Evolutionary conservation across 2,113 vertebrate species (phyloP), one percentile per base, ranked within the genome.

Genomic region (Tamias sibiricus): DNA sequence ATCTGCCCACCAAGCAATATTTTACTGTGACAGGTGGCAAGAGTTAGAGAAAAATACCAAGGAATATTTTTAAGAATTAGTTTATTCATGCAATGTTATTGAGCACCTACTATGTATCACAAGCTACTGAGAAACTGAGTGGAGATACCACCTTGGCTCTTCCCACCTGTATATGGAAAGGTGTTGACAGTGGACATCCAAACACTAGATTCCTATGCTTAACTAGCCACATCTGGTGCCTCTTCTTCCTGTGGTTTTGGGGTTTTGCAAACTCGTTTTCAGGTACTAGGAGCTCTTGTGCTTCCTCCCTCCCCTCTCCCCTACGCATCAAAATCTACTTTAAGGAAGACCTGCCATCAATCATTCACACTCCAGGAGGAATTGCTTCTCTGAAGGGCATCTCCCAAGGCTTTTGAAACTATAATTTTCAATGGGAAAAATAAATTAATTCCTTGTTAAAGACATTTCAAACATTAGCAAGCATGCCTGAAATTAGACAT

Each of bases 331-430:
- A 88, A 85, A 93, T 90, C 77, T 59, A 57, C 72, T 84, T 93
- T 82, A 69, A 87, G 44, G 54, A 95, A 91, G 47, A 20, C 44
- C 35, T 35, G 28, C 40, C 17, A 35, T 64, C 66, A 87, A 71
- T 75, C 32, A 62, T 57, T 66, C n/a, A 64, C 16, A 84, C 13
- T 42, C 94, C 24, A 81, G 40, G 26, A 64, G 35, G 47, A 86
- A 92, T 72, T 82, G 93, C 81, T 72, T 85, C 11, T 87, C 57
- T 76, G 75, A 77, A 83, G 32, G 62, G 3, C 19, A 71, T 69
- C 52, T 68, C 42, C 30, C 62, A 81, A 69, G 35, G 26, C 35
- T 97, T 86, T 95, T 35, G 74, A 97, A 94, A 96, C 24, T 54
- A 17, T 47, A 57, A 59, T n/a, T 97, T 93, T 59, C 75, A 87